Evolutionary conservation across 2,797 vertebrate genomes (phyloP).

Genomic region (Oophaga sylvatica): DNA sequence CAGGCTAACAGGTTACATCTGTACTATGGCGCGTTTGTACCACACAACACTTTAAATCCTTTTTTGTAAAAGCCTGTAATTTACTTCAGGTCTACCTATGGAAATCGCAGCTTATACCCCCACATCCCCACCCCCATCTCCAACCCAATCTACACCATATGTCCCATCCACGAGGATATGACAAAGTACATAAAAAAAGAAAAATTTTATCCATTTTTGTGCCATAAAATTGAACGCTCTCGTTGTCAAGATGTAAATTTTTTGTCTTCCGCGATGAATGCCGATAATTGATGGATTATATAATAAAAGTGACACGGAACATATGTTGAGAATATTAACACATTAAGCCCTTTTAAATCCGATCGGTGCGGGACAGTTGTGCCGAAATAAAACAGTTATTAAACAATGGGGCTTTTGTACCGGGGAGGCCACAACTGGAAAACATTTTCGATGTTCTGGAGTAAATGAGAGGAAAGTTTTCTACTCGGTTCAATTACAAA

Average conservation of each 20-base stretch:
- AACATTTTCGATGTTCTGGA: not conserved
- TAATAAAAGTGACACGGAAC: slow-evolving; percentile 28
- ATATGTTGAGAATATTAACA: slow-evolving; percentile 32
- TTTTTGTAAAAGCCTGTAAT: slow-evolving; percentile 37
- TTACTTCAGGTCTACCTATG: slow-evolving; percentile 52
- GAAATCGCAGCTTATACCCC: slow-evolving; percentile 40
- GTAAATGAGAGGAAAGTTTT: slow-evolving; percentile 7
- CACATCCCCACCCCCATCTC: too few species aligned
- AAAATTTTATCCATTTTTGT: not conserved
- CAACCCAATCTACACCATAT: slow-evolving; percentile 32
- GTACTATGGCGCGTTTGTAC: slow-evolving; percentile 40
- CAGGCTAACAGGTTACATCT: slow-evolving; percentile 58
- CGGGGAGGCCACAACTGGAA: slow-evolving; percentile 18
- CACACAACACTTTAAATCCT: slow-evolving; percentile 44
- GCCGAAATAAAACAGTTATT: slow-evolving; percentile 4
- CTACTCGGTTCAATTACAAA: not conserved
- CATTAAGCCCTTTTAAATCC: slow-evolving; percentile 15
- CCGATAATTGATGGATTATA: slow-evolving; percentile 34
- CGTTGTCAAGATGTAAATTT: not conserved
- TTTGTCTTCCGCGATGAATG: slow-evolving; percentile 20
- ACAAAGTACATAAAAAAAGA: slow-evolving; percentile 48
- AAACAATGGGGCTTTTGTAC: slow-evolving; percentile 35
- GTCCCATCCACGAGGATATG: slow-evolving; percentile 42
- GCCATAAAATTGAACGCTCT: slow-evolving; percentile 21
- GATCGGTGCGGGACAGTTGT: not conserved